Evolutionary conservation across 2,113 vertebrate genomes (phyloP).

Genomic region (Psittacus erithacus): DNA sequence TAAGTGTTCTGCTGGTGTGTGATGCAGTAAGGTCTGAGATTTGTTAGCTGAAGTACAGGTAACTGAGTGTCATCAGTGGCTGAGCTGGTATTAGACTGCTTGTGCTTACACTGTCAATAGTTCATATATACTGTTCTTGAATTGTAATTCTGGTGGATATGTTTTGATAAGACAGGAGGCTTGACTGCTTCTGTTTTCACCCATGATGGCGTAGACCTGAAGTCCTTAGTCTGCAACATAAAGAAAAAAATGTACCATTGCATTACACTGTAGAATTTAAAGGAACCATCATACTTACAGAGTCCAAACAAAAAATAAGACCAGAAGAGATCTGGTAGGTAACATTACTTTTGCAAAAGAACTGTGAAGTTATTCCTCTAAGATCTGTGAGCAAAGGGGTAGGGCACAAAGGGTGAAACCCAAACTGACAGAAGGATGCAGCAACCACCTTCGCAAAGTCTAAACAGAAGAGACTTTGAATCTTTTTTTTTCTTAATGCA

Average conservation of each 20-base stretch:
- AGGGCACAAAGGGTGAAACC: not conserved
- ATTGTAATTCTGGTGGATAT: not conserved
- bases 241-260: not conserved
- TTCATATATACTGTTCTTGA: not conserved
- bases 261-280: not conserved
- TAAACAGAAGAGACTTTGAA: not conserved
- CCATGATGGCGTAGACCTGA: accelerated
- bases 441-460: not conserved
- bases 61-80: not conserved
- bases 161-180: not conserved
- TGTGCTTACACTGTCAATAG: not conserved
- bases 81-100: not conserved
- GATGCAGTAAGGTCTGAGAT: not conserved
- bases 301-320: not conserved
- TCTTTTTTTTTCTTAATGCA: not conserved
- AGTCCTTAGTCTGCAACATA: not conserved
- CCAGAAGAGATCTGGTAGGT: not conserved
- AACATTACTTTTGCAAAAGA: not conserved
- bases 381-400: not conserved
- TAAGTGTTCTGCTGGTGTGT: not conserved
- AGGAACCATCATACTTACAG: not conserved
- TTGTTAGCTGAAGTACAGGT: not conserved
- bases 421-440: not conserved
- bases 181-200: accelerated
- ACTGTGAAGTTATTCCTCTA: not conserved